Evolutionary conservation across 35 echinoderm and acorn worm species (phyloP), one percentile per base, ranked within the genome.

Genomic region (Ophiothrix spiculata): DNA sequence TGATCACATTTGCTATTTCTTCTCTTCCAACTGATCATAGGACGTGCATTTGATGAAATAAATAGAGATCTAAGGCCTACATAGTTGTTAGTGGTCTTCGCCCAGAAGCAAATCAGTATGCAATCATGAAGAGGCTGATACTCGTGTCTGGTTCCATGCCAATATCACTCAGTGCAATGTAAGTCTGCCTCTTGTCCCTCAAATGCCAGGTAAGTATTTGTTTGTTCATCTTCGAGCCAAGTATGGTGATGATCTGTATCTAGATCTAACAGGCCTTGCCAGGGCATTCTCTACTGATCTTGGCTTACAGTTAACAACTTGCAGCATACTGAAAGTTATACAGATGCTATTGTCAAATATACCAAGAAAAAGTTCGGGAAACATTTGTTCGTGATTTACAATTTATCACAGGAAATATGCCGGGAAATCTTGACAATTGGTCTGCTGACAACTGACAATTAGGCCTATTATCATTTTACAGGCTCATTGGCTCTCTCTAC

Each of bases 101-200:
- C 12, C 32, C 15, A 31, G 60, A 69, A 69, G 34, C 13, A 23
- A 1, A 1, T 4, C 2, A 37, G 10, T 84, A 69, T 41, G 39
- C 39, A 81, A 87, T 76, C 86, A 86, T 77, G 37, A 86, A 42
- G 84, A 86, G 49, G 74, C 56, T 8, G 84, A 86, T 60, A 75
- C 64, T 25, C 34, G 74, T 25, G 64, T 86, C 76, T 86, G 69
- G 35, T 86, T 77, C n/a, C 84, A 86, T 46, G 42, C 38, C 83
- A 73, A 13, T 21, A 75, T 33, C 8, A 75, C 38, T 21, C 35
- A 29, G 35, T 75, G 64, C 33, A 38, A 86, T 86, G 40, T 79
- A 46, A 75, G 85, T 3, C 38, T 79, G 41, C 85, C 85, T 14
- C 10, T 46, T 14, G 25, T 80, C 36, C 21, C 76, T n/a, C 4